Percentiles rank a stretch among this genome's conserved stretches.
Conservation (phyloP, 2,888 invertebrate genomes). For the Geotrupes spiniger region DNA sequence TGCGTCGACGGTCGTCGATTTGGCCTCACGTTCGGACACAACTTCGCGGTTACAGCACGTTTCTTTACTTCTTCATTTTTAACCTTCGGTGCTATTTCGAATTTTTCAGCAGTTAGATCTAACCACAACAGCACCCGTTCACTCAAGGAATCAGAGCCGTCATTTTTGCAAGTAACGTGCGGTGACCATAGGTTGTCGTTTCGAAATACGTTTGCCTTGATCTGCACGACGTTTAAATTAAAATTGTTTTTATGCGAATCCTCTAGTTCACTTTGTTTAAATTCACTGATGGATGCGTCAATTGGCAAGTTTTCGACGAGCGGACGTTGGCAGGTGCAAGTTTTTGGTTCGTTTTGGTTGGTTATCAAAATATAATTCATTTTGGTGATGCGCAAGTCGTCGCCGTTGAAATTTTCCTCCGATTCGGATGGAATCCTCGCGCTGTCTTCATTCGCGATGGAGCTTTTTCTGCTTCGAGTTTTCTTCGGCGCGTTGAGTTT, state of each 20-base stretch:
- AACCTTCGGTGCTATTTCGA: constrained; percentile 5
- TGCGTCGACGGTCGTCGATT: constrained; percentile 49
- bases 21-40: constrained; percentile 15
- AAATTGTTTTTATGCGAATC: neutral
- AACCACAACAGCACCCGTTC: constrained; percentile 79
- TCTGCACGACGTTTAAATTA: neutral
- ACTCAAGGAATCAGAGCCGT: constrained; percentile 50
- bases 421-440: constrained; percentile 4
- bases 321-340: constrained; percentile 1
- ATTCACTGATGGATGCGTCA: neutral
- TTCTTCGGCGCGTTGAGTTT: constrained; percentile 11
- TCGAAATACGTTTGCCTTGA: neutral
- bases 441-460: constrained; percentile 4
- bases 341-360: constrained; percentile 18
- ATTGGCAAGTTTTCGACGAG: neutral
- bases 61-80: constrained; percentile 13
- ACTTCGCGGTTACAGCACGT: constrained; percentile 17
- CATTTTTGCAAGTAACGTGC: constrained; percentile 3
- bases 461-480: constrained; percentile 11
- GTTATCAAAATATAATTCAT: constrained; percentile 32
- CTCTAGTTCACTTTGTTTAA: neutral
- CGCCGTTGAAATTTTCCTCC: constrained; percentile 7
- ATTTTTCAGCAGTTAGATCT: constrained; percentile 46
- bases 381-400: constrained; percentile 35
- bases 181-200: constrained; percentile 10